Conservation (phyloP, 2,113 vertebrate genomes). For the Barnardius zonarius region DNA sequence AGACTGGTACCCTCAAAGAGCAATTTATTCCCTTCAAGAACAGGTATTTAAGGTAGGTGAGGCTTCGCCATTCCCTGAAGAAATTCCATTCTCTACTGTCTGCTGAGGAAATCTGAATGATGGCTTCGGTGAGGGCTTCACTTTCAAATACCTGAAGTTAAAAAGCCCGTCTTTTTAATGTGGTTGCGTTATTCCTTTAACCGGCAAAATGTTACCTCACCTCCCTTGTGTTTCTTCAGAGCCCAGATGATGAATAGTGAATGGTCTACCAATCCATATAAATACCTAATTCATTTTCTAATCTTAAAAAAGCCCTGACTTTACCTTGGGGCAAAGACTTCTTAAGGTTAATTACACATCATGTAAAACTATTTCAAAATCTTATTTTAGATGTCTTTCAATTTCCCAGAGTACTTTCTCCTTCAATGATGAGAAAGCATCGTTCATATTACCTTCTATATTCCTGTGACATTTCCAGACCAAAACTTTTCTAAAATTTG, state of each 20-base stretch:
- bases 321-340: constrained; percentile 58
- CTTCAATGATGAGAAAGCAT: not conserved
- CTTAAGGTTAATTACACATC: constrained; percentile 61
- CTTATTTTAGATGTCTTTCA: constrained; percentile 48
- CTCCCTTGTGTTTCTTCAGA: not conserved
- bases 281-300: constrained; percentile 55
- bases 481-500: not conserved
- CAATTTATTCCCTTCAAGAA: not conserved
- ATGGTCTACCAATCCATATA: not conserved
- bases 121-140: not conserved
- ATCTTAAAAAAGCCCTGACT: constrained; percentile 36
- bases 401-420: constrained; percentile 12
- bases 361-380: constrained; percentile 44
- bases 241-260: constrained; percentile 3
- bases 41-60: not conserved
- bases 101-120: not conserved
- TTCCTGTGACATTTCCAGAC: not conserved
- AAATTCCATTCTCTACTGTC: not conserved
- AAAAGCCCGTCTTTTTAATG: not conserved
- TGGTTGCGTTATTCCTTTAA: not conserved
- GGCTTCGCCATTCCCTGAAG: not conserved
- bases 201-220: not conserved
- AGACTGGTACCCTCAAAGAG: not conserved
- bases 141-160: not conserved
- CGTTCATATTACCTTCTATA: not conserved